Evolutionary conservation across 2,888 invertebrate species (phyloP), one percentile per base, ranked within the genome.

Genomic region (Romanomermis culicivorax): DNA sequence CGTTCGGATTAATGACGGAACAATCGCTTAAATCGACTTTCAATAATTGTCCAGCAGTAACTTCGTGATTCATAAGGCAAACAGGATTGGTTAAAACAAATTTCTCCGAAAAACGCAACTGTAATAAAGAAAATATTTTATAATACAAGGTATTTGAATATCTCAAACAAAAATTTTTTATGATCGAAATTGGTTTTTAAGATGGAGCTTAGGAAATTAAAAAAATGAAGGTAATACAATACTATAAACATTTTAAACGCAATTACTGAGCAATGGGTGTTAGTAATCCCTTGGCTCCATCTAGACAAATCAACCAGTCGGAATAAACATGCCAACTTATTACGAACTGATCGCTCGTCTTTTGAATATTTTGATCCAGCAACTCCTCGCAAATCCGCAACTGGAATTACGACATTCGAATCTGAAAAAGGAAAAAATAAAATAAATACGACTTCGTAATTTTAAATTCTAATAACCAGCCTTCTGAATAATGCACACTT

Each of bases 41-140:
- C 61, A 87, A 64, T 63, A 93, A 77, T 60, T 85, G 82, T 55
- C 87, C 85, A 47, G 91, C 91, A 52, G 89, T 91, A 43, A 93
- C 79, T 77, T 97, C 97, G 51, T 60, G 60, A 56, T 67, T 68
- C 14, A 36, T 36, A 36, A 36, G 36, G 36, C 36, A 36, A 11
- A 36, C 7, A 17, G 36, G 36, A 36, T 36, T 36, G 7, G 36
- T 36, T 36, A 36, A 17, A 7, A 36, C 17, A 17, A 11, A 17
- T 36, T 36, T 7, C 17, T 36, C 36, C 11, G 36, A 36, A 36
- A 36, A 11, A 11, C 36, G 36, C 17, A 36, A 36, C 36, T 36
- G 36, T 11, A 36, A 36, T 11, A 17, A 36, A n/a, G n/a, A n/a
- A n/a, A n/a, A n/a, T n/a, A n/a, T n/a, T n/a, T n/a, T n/a, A n/a